Evolutionary conservation across 2,113 vertebrate genomes (phyloP).

Genomic region (Calonectris borealis): DNA sequence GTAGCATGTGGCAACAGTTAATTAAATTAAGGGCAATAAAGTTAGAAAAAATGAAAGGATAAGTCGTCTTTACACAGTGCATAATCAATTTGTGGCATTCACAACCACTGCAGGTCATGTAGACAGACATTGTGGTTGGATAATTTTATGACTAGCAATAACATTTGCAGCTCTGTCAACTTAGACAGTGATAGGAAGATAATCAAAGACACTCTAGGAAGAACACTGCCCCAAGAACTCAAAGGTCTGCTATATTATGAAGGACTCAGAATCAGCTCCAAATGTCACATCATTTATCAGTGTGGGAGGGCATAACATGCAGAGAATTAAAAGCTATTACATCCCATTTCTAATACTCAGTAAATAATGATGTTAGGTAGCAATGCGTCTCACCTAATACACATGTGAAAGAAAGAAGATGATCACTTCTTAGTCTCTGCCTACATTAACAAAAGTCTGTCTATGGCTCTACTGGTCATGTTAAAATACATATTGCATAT

Average conservation of each 20-base stretch:
- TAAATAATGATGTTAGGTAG: not conserved
- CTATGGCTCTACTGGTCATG: not conserved
- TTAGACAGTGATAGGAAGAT: not conserved
- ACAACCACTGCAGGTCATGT: not conserved
- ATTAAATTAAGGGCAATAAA: slow-evolving; percentile 40
- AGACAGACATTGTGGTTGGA: slow-evolving; percentile 6
- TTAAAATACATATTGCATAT: not conserved
- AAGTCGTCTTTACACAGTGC: not conserved
- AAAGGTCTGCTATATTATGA: slow-evolving; percentile 9
- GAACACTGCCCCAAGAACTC: not conserved
- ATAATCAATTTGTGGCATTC: slow-evolving; percentile 13
- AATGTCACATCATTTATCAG: slow-evolving; percentile 42
- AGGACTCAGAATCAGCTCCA: not conserved
- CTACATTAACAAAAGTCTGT: not conserved
- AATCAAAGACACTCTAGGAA: slow-evolving; percentile 7
- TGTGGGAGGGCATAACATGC: not conserved
- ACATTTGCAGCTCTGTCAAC: slow-evolving; percentile 41
- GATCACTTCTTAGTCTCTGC: not conserved
- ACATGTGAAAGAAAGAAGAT: not conserved
- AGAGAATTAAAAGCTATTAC: slow-evolving; percentile 14
- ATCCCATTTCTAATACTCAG: not conserved
- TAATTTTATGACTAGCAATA: slow-evolving; percentile 48
- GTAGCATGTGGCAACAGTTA: not conserved
- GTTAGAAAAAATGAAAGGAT: not conserved
- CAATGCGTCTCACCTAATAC: not conserved